These are phyloP conservation scores for Ptiloglossa arizonensis DNA, from an alignment of 1,140 invertebrate species.

Conservation along the genomic window DNA sequence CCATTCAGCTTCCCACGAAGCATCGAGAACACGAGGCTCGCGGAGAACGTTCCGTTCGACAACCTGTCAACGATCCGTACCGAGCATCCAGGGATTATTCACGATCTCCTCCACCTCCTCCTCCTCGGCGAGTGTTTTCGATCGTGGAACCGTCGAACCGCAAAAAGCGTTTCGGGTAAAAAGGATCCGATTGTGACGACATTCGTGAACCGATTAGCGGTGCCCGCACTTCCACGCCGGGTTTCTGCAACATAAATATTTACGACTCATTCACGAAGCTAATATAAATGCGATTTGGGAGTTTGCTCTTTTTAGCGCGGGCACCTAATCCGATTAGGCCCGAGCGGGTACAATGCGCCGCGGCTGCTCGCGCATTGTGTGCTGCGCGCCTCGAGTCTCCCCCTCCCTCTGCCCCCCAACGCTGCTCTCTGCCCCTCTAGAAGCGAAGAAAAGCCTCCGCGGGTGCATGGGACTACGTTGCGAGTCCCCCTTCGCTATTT, in stretches of 20 bases:
- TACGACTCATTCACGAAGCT: conserved; percentile 81
- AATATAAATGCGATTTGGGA: conserved; percentile 82
- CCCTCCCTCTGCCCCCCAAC: too few species aligned
- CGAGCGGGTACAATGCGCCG: conserved; percentile 62
- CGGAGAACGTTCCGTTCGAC: too few species aligned
- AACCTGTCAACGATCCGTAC: too few species aligned
- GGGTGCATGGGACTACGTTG: conserved; percentile 36
- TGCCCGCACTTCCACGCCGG: conserved; percentile 69
- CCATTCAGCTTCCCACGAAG: background rate
- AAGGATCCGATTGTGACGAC: conserved; percentile 76
- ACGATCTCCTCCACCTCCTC: too few species aligned
- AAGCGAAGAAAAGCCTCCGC: conserved; percentile 52
- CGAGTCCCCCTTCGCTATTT: conserved; percentile 49
- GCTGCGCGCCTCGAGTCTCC: conserved; percentile 34
- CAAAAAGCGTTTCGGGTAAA: conserved; percentile 26
- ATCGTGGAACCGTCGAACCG: background rate
- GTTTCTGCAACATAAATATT: conserved; percentile 80
- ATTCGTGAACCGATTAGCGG: conserved; percentile 78
- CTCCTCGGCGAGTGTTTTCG: background rate
- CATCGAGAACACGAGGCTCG: background rate
- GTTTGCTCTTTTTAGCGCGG: conserved; percentile 81
- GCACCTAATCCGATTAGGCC: conserved; percentile 77
- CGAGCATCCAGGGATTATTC: too few species aligned
- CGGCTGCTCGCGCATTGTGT: conserved; percentile 64
- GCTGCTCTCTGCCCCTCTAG: conserved; percentile 38